Evolutionary conservation across 1,140 invertebrate species (phyloP), one percentile per base, ranked within the genome.

Genomic region (Lerema accius): DNA sequence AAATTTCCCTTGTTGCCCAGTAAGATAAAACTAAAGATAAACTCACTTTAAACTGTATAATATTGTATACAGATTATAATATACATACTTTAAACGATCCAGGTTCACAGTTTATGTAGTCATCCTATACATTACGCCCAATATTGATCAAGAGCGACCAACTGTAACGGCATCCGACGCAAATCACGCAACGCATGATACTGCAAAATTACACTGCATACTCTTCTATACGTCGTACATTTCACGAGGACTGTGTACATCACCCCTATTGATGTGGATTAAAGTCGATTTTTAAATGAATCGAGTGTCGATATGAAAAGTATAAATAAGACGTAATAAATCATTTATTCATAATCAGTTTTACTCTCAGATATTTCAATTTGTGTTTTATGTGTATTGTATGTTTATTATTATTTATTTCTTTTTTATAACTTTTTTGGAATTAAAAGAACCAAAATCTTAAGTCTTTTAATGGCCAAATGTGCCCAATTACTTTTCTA

Each of bases 141-240:
- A 58, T 58, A 58, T 58, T 58, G 53, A 58, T 58, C 42, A 58
- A 58, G 53, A 58, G 53, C 53, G 42, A 58, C 53, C 53, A 58
- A 58, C 53, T 46, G 53, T 58, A 42, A 58, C 53, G 53, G 39
- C 26, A 58, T 58, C 26, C 53, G 53, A 45, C 23, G 53, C 53
- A 58, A 58, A 58, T 58, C 53, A 58, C 40, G 53, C 53, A 58
- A 58, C 40, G 53, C 53, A 58, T 58, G 53, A 58, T 35, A 15
- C 39, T 55, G 51, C 51, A 42, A 55, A 42, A 55, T 43, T 43
- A 37, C 37, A 53, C 16, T 53, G 50, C 50, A 53, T 53, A 53
- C 40, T 40, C 37, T 53, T 40, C 10, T 13, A 40, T 19, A 26
- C 35, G 17, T 53, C 16, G 19, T 40, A 19, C 26, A 28, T 17